Conservation (phyloP, 2,113 vertebrate genomes). For the Stigmatopora nigra region DNA sequence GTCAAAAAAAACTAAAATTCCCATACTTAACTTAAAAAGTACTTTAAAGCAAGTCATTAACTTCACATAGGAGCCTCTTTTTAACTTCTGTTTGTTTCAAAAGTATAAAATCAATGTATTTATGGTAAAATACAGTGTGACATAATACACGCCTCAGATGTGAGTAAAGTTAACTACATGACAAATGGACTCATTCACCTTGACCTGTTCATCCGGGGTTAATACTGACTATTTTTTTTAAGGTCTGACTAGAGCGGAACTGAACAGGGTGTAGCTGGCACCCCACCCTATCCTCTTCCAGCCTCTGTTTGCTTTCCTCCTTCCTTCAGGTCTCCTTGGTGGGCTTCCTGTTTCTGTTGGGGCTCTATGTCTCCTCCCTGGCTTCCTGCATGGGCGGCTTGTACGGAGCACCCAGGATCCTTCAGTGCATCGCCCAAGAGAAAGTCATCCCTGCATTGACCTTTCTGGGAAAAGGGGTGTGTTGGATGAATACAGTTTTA, state of each 20-base stretch:
- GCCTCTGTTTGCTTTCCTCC: constrained; percentile 65
- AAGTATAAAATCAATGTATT: neutral
- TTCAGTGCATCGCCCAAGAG: constrained; percentile 93
- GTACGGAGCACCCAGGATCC: constrained; percentile 91
- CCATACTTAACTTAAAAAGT: neutral
- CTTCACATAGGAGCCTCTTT: neutral
- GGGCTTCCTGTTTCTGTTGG: constrained; percentile 93
- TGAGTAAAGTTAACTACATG: constrained; percentile 3
- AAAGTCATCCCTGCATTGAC: constrained; percentile 82
- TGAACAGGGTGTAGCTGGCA: constrained; percentile 57
- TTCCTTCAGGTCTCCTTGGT: constrained; percentile 89
- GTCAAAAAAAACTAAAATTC: neutral
- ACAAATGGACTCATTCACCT: constrained; percentile 4
- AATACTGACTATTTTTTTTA: constrained; percentile 45
- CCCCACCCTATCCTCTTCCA: constrained; percentile 63
- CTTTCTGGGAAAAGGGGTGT: constrained; percentile 82
- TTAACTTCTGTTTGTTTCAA: neutral
- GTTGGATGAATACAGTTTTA: constrained; percentile 45
- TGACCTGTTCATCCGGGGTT: constrained; percentile 26
- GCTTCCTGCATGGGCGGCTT: constrained; percentile 97
- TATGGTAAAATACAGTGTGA: neutral
- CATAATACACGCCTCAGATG: neutral
- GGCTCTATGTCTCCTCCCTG: constrained; percentile 93
- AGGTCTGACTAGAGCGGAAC: constrained; percentile 59
- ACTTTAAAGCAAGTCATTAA: neutral